Conservation (phyloP, 2,888 invertebrate species). For the Drosophila meridiana region DNA sequence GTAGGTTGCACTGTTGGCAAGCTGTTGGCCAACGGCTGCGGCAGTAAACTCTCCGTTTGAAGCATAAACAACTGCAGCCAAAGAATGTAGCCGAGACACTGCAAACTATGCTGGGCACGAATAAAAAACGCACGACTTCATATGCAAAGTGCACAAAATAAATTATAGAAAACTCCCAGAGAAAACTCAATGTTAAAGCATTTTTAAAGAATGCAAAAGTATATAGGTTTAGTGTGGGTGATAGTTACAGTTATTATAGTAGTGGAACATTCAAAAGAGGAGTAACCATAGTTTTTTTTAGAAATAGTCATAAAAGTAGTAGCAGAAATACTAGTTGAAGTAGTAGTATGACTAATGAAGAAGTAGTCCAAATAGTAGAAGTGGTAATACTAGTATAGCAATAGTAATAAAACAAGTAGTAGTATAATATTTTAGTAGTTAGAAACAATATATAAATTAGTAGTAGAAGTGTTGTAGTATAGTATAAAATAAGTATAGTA, state of each 20-base stretch:
- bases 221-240: background rate
- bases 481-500: too few relatives aligned
- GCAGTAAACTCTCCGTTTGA: constrained; percentile 39
- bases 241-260: background rate
- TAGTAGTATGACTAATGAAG: background rate
- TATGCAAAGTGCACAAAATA: constrained; percentile 10
- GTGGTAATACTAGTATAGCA: background rate
- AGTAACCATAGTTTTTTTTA: too few relatives aligned
- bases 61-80: constrained; percentile 32
- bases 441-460: too few relatives aligned
- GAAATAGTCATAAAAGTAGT: background rate
- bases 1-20: constrained; percentile 41
- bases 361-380: background rate
- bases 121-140: constrained; percentile 6
- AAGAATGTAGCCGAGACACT: constrained; percentile 27
- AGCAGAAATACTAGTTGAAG: background rate
- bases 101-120: background rate
- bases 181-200: background rate
- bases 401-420: too few relatives aligned
- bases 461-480: too few relatives aligned
- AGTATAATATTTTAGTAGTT: too few relatives aligned
- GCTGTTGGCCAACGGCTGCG: constrained; percentile 40
- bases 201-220: background rate
- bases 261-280: background rate
- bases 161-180: too few relatives aligned